These are phyloP conservation scores for Drosophila lacteicornis DNA, from an alignment of 1,140 invertebrate species.

Conservation along the genomic window DNA sequence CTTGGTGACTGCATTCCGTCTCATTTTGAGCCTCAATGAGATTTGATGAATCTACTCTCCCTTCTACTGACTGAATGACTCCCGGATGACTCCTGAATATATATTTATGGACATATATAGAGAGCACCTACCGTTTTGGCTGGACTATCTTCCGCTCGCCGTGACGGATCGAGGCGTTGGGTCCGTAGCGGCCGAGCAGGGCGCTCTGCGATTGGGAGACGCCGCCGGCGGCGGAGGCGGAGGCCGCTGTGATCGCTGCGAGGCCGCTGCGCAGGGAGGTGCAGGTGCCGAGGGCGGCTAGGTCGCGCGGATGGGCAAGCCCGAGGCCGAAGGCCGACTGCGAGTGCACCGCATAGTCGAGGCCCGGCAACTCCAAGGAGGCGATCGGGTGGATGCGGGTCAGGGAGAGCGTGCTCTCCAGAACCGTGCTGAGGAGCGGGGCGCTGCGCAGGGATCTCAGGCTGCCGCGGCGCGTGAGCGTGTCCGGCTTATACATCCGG, in stretches of 20 bases:
- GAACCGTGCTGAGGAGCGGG: constrained; percentile 79
- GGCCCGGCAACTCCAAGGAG: constrained; percentile 82
- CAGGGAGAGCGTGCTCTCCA: constrained; percentile 82
- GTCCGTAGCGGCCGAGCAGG: constrained; percentile 69
- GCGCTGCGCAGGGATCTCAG: constrained; percentile 84
- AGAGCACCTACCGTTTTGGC: constrained; percentile 79
- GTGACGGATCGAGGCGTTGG: constrained; percentile 75
- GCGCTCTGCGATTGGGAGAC: constrained; percentile 72
- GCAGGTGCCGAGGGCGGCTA: constrained; percentile 52
- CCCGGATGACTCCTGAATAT: background rate
- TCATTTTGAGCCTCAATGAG: no score
- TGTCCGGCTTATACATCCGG: constrained; percentile 83
- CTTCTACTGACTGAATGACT: background rate
- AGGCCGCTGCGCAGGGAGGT: constrained; percentile 79
- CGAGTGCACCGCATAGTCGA: constrained; percentile 81
- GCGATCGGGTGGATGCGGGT: constrained; percentile 84
- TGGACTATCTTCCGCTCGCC: constrained; percentile 76
- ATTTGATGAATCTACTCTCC: background rate
- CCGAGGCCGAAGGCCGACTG: constrained; percentile 69
- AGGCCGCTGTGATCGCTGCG: constrained; percentile 72
- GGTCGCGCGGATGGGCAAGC: constrained; percentile 68
- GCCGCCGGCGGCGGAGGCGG: constrained; percentile 66
- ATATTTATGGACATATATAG: no score
- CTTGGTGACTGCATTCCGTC: background rate
- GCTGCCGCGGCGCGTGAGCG: constrained; percentile 82